phyloP scores from a whole-genome alignment of 2,797 vertebrate species.

The Cossypha niveicapilla region DNA sequence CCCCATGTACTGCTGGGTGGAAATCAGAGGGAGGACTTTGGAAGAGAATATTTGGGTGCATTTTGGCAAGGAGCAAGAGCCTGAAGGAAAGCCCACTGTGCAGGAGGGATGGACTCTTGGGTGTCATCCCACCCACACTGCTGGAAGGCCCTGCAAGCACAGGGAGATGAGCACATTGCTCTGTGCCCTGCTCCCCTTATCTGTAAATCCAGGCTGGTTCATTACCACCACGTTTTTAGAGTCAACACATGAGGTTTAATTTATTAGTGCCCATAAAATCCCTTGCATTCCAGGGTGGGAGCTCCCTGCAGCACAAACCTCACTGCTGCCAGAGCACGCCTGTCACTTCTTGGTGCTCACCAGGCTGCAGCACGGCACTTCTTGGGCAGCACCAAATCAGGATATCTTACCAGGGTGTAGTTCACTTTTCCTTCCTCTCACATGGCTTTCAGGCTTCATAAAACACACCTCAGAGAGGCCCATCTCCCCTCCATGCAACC shows the following conservation, averaged over 20 bases:
- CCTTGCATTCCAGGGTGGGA: not conserved
- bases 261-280: conserved; percentile 43
- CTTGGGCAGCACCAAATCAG: not conserved
- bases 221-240: not conserved
- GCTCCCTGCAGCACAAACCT: conserved; percentile 1
- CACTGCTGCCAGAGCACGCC: conserved; percentile 16
- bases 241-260: conserved; percentile 24
- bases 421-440: not conserved
- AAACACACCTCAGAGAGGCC: not conserved
- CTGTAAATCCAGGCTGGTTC: not conserved
- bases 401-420: not conserved
- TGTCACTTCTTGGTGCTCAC: not conserved
- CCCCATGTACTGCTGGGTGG: not conserved
- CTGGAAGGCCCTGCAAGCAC: not conserved
- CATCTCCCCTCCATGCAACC: not conserved
- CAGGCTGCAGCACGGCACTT: not conserved
- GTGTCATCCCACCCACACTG: not conserved
- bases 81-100: not conserved
- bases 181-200: not conserved
- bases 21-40: not conserved
- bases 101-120: not conserved
- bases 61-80: not conserved
- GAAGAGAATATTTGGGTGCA: not conserved
- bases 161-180: not conserved
- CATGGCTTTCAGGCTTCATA: not conserved